Percentiles rank a stretch among this genome's conserved stretches.
Conservation (phyloP, 2,797 vertebrate genomes). For the Sebastes kiyomatsui region DNA sequence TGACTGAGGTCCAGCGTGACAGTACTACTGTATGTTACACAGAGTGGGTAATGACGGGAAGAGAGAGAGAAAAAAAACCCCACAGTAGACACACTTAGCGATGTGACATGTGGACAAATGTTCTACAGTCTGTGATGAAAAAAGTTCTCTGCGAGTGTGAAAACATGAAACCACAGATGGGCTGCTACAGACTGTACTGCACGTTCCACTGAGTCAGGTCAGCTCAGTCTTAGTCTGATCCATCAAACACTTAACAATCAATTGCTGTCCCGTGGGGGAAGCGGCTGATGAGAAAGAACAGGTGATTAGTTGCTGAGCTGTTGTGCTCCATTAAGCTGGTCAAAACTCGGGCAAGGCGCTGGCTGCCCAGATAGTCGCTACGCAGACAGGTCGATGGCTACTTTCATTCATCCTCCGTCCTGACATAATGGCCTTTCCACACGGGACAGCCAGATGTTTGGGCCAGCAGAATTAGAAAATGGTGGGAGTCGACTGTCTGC, state of each 20-base stretch:
- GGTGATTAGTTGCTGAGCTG: conserved; percentile 79
- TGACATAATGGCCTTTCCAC: conserved; percentile 77
- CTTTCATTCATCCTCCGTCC: conserved; percentile 69
- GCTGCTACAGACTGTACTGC: conserved; percentile 29
- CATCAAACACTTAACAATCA: conserved; percentile 80
- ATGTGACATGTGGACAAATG: conserved; percentile 21
- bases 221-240: conserved; percentile 65
- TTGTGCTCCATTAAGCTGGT: conserved; percentile 77
- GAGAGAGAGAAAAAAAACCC: not conserved
- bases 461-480: conserved; percentile 65
- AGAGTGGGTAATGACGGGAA: not conserved
- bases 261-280: conserved; percentile 68
- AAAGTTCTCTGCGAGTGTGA: conserved; percentile 24
- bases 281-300: conserved; percentile 76
- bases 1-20: not conserved
- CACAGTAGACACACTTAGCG: not conserved
- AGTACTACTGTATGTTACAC: not conserved
- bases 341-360: conserved; percentile 64
- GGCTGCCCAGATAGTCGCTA: conserved; percentile 61
- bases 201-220: conserved; percentile 52
- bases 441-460: conserved; percentile 74
- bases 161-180: conserved; percentile 48
- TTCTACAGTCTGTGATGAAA: conserved; percentile 26
- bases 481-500: conserved; percentile 38
- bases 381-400: conserved; percentile 74